Percentiles rank a stretch among this genome's conserved stretches.
These are phyloP conservation scores for Microctenopoma lineatum DNA, from an alignment of 2,797 vertebrate genomes.

Conservation along the genomic window DNA sequence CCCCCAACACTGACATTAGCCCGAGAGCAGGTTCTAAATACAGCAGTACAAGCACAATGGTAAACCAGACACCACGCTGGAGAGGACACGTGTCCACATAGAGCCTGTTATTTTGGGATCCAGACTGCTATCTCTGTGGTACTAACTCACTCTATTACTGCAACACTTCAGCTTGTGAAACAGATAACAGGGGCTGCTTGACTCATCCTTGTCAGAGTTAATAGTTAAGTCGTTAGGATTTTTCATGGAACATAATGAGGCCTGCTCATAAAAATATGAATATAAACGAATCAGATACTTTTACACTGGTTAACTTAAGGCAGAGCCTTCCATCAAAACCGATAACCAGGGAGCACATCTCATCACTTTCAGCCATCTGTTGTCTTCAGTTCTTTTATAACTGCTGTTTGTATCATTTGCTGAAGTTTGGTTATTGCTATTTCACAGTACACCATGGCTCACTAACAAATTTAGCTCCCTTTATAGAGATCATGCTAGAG, in stretches of 20 bases:
- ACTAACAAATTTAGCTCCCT: not conserved
- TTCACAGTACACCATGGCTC: constrained; percentile 4
- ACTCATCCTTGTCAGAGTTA: constrained; percentile 27
- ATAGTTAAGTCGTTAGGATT: not conserved
- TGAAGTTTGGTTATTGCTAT: constrained; percentile 1
- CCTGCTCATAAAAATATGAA: not conserved
- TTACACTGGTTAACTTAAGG: not conserved
- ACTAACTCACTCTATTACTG: constrained; percentile 44
- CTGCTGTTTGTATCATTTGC: not conserved
- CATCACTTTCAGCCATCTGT: not conserved
- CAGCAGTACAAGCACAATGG: constrained; percentile 77
- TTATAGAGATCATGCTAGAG: not conserved
- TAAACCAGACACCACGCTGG: constrained; percentile 76
- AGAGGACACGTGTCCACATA: constrained; percentile 66
- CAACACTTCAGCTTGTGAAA: constrained; percentile 33
- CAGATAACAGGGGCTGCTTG: constrained; percentile 15
- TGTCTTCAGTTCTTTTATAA: not conserved
- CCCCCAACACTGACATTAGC: constrained; percentile 66
- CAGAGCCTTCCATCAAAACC: not conserved
- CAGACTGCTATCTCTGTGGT: constrained; percentile 43
- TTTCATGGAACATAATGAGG: constrained; percentile 1
- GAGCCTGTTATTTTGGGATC: constrained; percentile 78
- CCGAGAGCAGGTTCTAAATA: constrained; percentile 77
- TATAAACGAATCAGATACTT: not conserved
- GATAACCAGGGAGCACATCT: not conserved